Base-by-base conservation (phyloP, 2,113 vertebrate genomes). In the Rhea americana region DNA sequence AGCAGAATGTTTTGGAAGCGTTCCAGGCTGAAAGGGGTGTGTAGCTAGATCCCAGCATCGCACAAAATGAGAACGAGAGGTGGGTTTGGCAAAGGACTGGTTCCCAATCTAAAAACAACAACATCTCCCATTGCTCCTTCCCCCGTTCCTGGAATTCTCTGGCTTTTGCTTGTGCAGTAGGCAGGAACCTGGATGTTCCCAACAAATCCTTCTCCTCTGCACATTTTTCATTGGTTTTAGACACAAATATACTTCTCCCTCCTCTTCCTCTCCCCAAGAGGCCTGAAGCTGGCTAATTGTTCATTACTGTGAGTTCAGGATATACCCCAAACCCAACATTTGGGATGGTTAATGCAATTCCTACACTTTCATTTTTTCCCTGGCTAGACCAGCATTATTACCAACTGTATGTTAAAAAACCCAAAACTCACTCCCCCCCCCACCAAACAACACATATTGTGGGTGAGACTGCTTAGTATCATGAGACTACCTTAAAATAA, bases 1-100 rank as follows among this genome's bases (percentile, higher is more conserved):
- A 96, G 91, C 47, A 28, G 94, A 95, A 94, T 78, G 94, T 56
- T 72, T 58, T 97, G 97, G 97, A 96, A 74, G 8, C 4, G 5
- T 77, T 96, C 97, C 97, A 98, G 97, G 93, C 83, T 62, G 67
- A 97, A 97, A 94, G 92, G 96, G 95, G 93, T 84, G 95, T 97
- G 96, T 96, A 94, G 87, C 93, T 65, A 93, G 93, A 94, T 92
- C 96, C 90, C 93, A 66, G 58, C 91, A 95, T 67, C 91, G 82
- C 97, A 90, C 85, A 90, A 82, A 65, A 73, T 85, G 94, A 96
- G 95, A 97, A 96, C 91, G 94, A 37, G 93, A 97, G 97, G 96
- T 97, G 73, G 92, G 96, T 94, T 95, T 98, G 98, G 97, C 96
- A 28, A 20, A 94, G 94, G 66, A 96, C 80, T 32, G 79, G 82